phyloP scores from a whole-genome alignment of 2,797 vertebrate species.

The Sebastes wilsoni region DNA sequence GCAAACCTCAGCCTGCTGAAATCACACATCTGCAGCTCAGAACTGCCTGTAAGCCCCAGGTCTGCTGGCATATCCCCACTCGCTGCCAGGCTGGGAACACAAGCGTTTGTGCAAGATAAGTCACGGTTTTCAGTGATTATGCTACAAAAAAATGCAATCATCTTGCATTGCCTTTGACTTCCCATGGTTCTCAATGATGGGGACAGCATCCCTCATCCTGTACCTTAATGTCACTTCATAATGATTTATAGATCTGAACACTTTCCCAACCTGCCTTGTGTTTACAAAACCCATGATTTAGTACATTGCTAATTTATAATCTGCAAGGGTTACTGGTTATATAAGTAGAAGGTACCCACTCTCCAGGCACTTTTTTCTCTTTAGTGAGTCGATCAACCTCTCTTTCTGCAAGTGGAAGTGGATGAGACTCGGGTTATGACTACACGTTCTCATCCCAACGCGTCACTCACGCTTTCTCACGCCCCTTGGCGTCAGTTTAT shows the following conservation, averaged over 20 bases:
- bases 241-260: slow-evolving; percentile 40
- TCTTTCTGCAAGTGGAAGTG: slow-evolving; percentile 35
- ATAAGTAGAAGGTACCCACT: slow-evolving; percentile 52
- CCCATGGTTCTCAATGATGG: background rate
- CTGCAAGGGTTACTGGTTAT: slow-evolving; percentile 39
- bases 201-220: slow-evolving; percentile 4
- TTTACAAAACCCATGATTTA: slow-evolving; percentile 51
- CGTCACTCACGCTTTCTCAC: background rate
- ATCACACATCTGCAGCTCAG: slow-evolving; percentile 70
- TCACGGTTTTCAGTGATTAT: slow-evolving; percentile 67
- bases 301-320: slow-evolving; percentile 48
- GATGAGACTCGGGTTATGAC: slow-evolving; percentile 12
- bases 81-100: slow-evolving; percentile 62
- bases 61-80: slow-evolving; percentile 55
- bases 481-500: no score
- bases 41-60: slow-evolving; percentile 61
- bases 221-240: slow-evolving; percentile 39
- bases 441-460: background rate
- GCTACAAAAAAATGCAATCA: slow-evolving; percentile 52
- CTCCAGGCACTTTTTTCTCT: slow-evolving; percentile 30
- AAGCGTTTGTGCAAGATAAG: slow-evolving; percentile 67
- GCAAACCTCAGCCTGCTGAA: slow-evolving; percentile 62
- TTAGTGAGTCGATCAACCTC: slow-evolving; percentile 66
- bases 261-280: slow-evolving; percentile 30
- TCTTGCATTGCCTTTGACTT: slow-evolving; percentile 23